phyloP scores from a whole-genome alignment of 2,113 vertebrate species.

The Alces alces region DNA sequence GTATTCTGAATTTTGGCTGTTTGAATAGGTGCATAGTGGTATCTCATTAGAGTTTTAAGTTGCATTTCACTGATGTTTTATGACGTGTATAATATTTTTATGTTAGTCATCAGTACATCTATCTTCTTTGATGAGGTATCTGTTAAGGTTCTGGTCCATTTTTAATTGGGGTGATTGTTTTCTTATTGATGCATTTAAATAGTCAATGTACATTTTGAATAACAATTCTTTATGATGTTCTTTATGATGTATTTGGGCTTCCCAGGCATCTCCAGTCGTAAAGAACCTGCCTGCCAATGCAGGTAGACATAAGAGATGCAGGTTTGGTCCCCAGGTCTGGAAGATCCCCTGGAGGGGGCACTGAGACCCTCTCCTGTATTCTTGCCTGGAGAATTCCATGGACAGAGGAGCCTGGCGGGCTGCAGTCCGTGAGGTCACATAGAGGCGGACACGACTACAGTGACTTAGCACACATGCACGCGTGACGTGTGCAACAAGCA shows the following conservation, averaged over 20 bases:
- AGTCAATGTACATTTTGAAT: background rate
- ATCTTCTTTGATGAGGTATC: background rate
- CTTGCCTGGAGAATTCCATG: background rate
- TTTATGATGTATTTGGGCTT: background rate
- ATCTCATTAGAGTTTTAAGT: background rate
- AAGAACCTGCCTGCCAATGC: background rate
- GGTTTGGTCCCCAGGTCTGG: background rate
- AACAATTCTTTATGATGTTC: background rate
- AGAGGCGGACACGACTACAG: background rate
- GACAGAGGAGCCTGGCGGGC: background rate
- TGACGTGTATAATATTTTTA: background rate
- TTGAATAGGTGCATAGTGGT: background rate
- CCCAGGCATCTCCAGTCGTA: background rate
- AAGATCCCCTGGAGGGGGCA: background rate
- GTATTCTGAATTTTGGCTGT: background rate
- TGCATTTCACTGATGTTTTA: background rate
- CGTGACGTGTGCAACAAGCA: background rate
- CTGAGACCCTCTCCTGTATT: background rate
- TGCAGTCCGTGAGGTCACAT: background rate
- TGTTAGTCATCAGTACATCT: background rate
- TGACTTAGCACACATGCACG: background rate
- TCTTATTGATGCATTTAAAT: background rate
- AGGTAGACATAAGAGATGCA: background rate
- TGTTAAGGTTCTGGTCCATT: background rate
- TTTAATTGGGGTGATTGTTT: background rate